Evolutionary conservation across 2,888 invertebrate genomes (phyloP), one percentile per base, ranked within the genome.

Genomic region (Operophtera brumata): DNA sequence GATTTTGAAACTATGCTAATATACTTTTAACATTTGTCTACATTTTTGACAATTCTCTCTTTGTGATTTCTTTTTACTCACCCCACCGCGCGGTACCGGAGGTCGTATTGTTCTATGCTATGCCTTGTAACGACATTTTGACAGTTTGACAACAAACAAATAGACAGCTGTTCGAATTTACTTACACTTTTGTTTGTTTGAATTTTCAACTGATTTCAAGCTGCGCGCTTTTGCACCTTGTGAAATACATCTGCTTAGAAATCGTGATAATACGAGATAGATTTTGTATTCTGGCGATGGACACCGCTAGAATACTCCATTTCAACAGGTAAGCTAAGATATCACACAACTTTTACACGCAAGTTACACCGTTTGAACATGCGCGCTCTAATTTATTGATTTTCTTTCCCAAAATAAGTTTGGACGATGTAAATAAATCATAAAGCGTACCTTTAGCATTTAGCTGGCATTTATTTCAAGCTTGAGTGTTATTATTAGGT

Each of bases 361-460:
- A 55, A 37, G 14, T 52, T 52, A 58, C 57, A 40, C 57, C 61
- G 62, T 88, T 89, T 83, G 80, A 88, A 89, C 84, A 85, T 86
- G 77, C 89, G 87, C 89, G 89, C 87, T 86, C 41, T 70, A 81
- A 70, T 71, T 77, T 90, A 90, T 90, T 86, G 90, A 90, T 90
- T 90, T 90, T 90, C 75, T 70, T 71, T 81, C 82, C 73, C 73
- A 86, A 87, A 88, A 86, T 88, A 88, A 83, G 77, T 78, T 78
- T 72, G 77, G 70, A 77, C 72, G 82, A 86, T 89, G 89, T 90
- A 90, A 90, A 90, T 90, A 90, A 90, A 90, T 86, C 84, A 86
- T 82, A 77, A 80, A 78, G 76, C 65, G 70, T 63, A 71, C 75
- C 71, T 77, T 76, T 75, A 75, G 65, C 71, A 68, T 77, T 77